A percentile compares a stretch with the other conserved stretches of the same genome.
phyloP scores from a whole-genome alignment of 2,888 invertebrate genomes.

The Zelleria hepariella region DNA sequence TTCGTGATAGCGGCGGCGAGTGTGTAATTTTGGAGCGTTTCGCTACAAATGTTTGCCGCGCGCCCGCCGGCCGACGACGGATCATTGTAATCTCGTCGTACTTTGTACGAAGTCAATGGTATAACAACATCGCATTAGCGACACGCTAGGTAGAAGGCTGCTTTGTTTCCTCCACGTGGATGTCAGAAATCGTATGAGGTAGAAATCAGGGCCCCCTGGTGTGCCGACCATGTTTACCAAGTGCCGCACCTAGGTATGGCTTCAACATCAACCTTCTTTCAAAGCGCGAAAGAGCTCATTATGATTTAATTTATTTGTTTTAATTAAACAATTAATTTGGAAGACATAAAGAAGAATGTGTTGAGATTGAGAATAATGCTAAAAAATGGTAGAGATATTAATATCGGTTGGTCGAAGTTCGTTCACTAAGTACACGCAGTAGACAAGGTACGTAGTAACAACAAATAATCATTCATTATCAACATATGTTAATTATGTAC shows the following conservation, averaged over 20 bases:
- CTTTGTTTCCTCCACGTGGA: not conserved
- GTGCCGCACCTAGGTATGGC: no score
- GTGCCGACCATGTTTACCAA: no score
- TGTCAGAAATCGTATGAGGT: not conserved
- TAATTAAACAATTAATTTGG: no score
- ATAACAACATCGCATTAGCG: not conserved
- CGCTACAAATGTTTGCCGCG: constrained; percentile 31
- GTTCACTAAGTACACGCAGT: not conserved
- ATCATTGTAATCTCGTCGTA: not conserved
- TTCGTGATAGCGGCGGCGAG: constrained; percentile 36
- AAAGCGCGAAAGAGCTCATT: no score
- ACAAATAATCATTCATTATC: not conserved
- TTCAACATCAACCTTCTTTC: no score
- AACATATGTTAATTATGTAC: not conserved
- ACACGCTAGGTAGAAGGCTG: not conserved
- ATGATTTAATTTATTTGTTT: no score
- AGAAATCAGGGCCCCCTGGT: no score
- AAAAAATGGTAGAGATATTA: no score
- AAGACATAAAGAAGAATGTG: no score
- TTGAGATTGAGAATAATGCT: no score
- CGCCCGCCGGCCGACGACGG: not conserved
- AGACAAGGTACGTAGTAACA: not conserved
- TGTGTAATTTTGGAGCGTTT: constrained; percentile 50
- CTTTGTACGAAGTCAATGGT: not conserved
- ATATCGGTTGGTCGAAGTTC: no score